Evolutionary conservation across 1,140 invertebrate genomes (phyloP).

Genomic region (Platorchestia sp.): DNA sequence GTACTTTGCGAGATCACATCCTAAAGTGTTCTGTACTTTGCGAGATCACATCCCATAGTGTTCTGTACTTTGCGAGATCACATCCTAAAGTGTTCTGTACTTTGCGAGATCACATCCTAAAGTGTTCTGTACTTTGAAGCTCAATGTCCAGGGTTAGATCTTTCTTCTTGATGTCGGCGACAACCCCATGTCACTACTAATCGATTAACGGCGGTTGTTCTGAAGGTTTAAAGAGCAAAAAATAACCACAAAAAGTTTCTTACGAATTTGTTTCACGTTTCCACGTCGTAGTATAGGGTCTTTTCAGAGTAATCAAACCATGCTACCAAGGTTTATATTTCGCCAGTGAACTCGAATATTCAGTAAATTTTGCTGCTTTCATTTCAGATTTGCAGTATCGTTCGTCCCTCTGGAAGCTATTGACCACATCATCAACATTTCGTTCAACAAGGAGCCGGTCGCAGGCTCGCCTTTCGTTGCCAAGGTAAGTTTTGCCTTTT

Average conservation of each 20-base stretch:
- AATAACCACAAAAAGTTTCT: background rate
- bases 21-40: too few relatives aligned
- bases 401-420: slow-evolving; percentile 94
- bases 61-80: too few relatives aligned
- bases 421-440: slow-evolving; percentile 95
- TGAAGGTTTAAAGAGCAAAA: background rate
- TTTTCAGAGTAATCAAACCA: background rate
- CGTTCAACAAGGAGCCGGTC: slow-evolving; percentile 92
- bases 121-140: too few relatives aligned
- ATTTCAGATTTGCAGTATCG: slow-evolving; percentile 87
- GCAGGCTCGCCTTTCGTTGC: slow-evolving; percentile 73
- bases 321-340: background rate
- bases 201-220: too few relatives aligned
- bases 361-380: background rate
- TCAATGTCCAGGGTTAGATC: too few relatives aligned
- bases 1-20: too few relatives aligned
- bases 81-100: too few relatives aligned
- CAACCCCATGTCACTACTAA: too few relatives aligned
- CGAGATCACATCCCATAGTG: too few relatives aligned
- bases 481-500: slow-evolving; percentile 58
- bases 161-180: too few relatives aligned
- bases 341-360: background rate
- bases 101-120: too few relatives aligned
- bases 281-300: background rate
- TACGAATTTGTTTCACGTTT: background rate